Base-by-base conservation (phyloP, 2,113 vertebrate species). In the Callocephalon fimbriatum region DNA sequence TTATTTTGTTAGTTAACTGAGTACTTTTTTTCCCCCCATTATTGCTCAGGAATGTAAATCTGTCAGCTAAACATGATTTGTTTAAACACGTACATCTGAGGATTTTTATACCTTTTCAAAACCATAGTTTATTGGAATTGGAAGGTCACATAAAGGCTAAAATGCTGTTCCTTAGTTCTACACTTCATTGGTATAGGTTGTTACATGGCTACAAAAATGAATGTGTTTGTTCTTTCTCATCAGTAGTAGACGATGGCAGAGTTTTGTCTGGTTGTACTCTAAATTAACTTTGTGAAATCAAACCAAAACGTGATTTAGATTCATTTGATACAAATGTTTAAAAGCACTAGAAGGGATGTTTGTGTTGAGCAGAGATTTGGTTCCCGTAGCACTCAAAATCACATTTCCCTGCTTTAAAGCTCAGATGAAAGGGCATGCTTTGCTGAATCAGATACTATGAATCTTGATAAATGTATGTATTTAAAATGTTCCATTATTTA, bases 401-500 rank as follows among this genome's bases (percentile, higher is more conserved):
- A 3, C 54, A 19, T 79, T 92, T 79, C 51, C 44, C 20, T 32
- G 21, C 73, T 86, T 22, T 37, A 79, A 74, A 83, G 73, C 84
- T 66, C 37, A 31, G 45, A 58, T 72, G 45, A 78, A 73, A 80
- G 45, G 42, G 11, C 48, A 47, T 18, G 21, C 53, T 87, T 89
- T 56, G 42, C 76, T 85, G 51, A 48, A 1, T 68, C 73, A 56
- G 70, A 68, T 45, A n/a, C 26, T 32, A 66, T 0, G 0, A 12
- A 51, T 80, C 42, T 29, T 61, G 75, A 90, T 83, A 56, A 72
- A 88, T 72, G 6, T n/a, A 2, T 42, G 1, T 50, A 71, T 93
- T 74, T 53, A 90, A 91, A 66, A 71, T 11, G 20, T 15, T 31
- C 38, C 38, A 37, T 93, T 95, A 84, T 92, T 96, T 95, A 92